Conservation (phyloP, 2,113 vertebrate genomes). For the Chloroceryle aenea region DNA sequence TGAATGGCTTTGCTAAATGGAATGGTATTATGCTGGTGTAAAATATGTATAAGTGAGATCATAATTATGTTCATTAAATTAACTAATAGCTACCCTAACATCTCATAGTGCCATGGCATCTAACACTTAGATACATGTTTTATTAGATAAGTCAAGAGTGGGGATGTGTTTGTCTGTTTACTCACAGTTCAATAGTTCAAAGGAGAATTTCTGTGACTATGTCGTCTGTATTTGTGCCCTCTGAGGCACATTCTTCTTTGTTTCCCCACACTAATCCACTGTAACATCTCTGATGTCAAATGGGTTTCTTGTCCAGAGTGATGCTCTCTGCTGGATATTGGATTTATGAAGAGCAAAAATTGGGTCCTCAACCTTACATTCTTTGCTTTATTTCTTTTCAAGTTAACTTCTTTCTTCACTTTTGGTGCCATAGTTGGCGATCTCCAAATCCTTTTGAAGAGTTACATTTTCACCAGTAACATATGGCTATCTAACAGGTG, state of each 20-base stretch:
- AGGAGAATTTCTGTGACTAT: slow-evolving; percentile 13
- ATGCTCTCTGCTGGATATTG: not conserved
- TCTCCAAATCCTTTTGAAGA: slow-evolving; percentile 21
- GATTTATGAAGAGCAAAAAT: not conserved
- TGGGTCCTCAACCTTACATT: not conserved
- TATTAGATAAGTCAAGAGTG: slow-evolving; percentile 20
- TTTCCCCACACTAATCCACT: not conserved
- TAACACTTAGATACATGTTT: slow-evolving; percentile 12
- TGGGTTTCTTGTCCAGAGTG: not conserved
- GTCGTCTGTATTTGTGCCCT: not conserved
- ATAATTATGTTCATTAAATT: slow-evolving; percentile 41
- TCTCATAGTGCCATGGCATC: not conserved
- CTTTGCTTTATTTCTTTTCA: not conserved
- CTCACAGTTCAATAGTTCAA: slow-evolving; percentile 50
- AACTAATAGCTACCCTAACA: slow-evolving; percentile 38
- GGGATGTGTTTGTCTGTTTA: slow-evolving; percentile 39
- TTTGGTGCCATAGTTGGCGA: not conserved
- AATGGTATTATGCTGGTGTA: not conserved
- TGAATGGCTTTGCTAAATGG: not conserved
- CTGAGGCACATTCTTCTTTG: not conserved
- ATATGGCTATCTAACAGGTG: slow-evolving; percentile 56
- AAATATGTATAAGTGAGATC: slow-evolving; percentile 39
- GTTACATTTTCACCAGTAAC: slow-evolving; percentile 20
- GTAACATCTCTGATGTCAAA: not conserved
- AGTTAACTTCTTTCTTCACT: not conserved